Evolutionary conservation across 92 coral and sea anemone genomes (phyloP).

Genomic region (Muricea muricata): DNA sequence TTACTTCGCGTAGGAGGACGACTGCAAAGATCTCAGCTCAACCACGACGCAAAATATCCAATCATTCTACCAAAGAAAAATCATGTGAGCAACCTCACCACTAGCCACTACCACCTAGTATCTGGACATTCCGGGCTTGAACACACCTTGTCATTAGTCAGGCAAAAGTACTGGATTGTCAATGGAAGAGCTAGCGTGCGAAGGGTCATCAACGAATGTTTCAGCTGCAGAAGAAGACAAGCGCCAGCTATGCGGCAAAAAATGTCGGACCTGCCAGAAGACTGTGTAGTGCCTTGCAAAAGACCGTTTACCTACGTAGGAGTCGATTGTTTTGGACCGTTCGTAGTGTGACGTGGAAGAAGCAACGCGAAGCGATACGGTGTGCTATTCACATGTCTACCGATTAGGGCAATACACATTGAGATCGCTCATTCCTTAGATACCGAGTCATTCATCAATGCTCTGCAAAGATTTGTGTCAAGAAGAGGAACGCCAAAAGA

Average conservation of each 20-base stretch:
- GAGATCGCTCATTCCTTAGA: slow-evolving; percentile 2
- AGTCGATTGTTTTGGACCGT: not conserved
- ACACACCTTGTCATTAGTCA: not conserved
- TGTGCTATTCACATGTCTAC: not conserved
- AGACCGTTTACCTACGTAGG: not conserved
- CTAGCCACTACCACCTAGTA: slow-evolving; percentile 27
- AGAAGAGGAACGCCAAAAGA: not conserved
- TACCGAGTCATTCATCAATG: not conserved
- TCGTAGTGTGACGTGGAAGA: slow-evolving; percentile 7
- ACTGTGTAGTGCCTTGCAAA: not conserved
- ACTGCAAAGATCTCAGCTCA: slow-evolving; percentile 22
- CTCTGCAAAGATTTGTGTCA: not conserved
- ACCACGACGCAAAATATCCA: slow-evolving; percentile 38
- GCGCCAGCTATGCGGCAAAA: not conserved
- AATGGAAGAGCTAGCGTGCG: not conserved
- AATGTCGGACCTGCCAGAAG: not conserved
- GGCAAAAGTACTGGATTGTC: not conserved
- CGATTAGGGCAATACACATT: not conserved
- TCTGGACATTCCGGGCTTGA: not conserved
- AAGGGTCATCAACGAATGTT: not conserved
- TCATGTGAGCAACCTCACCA: slow-evolving; percentile 25
- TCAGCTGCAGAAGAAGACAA: slow-evolving; percentile 2
- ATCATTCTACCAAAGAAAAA: slow-evolving; percentile 24
- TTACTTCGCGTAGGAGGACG: slow-evolving; percentile 39
- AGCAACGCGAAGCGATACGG: not conserved